These are phyloP conservation scores for Zhuqinia jingwanae DNA, from an alignment of 2,888 invertebrate species.

Conservation along the genomic window DNA sequence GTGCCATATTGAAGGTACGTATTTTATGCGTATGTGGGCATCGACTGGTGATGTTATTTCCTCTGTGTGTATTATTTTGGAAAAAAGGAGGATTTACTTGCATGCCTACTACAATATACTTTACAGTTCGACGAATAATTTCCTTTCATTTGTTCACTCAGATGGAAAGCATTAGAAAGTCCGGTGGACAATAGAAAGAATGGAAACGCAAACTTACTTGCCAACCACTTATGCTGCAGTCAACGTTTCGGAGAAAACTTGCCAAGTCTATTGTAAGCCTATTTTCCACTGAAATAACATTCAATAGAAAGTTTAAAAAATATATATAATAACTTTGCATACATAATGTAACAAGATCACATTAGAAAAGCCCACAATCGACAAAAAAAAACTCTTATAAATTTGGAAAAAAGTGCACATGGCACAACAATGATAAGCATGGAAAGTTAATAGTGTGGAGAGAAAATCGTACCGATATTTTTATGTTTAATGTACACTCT, in stretches of 20 bases:
- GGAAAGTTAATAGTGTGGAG: too few species aligned
- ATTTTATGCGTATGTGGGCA: neutral
- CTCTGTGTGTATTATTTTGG: neutral
- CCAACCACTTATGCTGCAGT: constrained; percentile 65
- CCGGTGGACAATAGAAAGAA: constrained; percentile 75
- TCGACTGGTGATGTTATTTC: neutral
- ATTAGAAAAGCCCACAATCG: neutral
- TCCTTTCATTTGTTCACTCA: constrained; percentile 57
- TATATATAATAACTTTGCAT: constrained; percentile 16
- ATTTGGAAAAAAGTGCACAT: neutral
- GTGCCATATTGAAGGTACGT: neutral
- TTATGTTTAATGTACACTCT: neutral
- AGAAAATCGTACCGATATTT: too few species aligned
- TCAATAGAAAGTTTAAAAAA: constrained; percentile 38
- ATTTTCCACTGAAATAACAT: constrained; percentile 30
- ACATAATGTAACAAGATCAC: neutral
- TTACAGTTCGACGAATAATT: constrained; percentile 26
- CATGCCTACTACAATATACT: constrained; percentile 14
- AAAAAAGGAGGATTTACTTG: neutral
- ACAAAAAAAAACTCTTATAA: neutral
- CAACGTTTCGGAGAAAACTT: constrained; percentile 75
- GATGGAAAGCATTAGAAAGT: constrained; percentile 78
- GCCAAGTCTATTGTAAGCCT: constrained; percentile 73
- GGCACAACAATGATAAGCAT: neutral
- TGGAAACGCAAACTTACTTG: constrained; percentile 74